A percentile compares a stretch with the other conserved stretches of the same genome.
These are phyloP conservation scores for Psittacula cyanocephala DNA, from an alignment of 2,113 vertebrate species.

Conservation along the genomic window DNA sequence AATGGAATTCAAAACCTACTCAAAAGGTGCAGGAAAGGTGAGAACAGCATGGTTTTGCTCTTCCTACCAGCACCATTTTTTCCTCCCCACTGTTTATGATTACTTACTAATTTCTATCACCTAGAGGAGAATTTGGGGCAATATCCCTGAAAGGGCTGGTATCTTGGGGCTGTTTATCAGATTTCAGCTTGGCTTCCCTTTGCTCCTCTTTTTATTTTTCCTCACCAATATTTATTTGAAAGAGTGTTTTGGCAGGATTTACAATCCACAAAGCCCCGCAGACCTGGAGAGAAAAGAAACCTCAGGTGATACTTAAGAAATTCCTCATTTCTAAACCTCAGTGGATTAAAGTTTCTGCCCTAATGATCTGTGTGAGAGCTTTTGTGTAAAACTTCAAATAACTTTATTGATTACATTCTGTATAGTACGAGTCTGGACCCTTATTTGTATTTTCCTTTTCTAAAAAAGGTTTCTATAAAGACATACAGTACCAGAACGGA, in stretches of 20 bases:
- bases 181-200: neutral
- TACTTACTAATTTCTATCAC: neutral
- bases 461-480: conserved; percentile 15
- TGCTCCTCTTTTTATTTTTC: neutral
- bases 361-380: conserved; percentile 39
- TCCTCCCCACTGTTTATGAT: neutral
- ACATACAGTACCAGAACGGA: conserved; percentile 42
- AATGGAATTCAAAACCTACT: neutral
- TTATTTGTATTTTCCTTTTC: neutral
- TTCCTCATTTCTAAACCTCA: conserved; percentile 59
- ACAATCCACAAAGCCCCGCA: conserved; percentile 5
- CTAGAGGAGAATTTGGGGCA: neutral
- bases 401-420: conserved; percentile 49
- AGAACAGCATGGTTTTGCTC: neutral
- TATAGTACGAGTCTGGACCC: neutral
- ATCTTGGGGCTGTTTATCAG: neutral
- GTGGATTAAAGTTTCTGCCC: conserved; percentile 53
- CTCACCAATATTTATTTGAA: neutral
- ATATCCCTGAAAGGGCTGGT: neutral
- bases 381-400: conserved; percentile 59
- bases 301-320: conserved; percentile 64
- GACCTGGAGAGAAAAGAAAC: neutral
- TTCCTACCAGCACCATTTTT: neutral
- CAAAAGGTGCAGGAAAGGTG: neutral
- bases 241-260: neutral